Conservation (phyloP, 1,140 invertebrate genomes). For the Heliconius eleuchia region DNA sequence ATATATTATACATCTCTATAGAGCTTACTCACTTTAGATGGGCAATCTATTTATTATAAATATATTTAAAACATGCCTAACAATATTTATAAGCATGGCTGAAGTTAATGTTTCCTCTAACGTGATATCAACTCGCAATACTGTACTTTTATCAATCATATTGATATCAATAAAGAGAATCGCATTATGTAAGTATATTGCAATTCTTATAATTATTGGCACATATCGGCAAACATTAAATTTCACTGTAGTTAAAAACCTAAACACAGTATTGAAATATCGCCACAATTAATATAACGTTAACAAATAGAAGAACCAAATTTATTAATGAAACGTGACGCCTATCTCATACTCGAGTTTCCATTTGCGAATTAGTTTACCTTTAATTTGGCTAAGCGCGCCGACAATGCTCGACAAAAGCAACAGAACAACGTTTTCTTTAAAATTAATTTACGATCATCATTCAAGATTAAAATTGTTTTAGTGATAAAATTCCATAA, state of each 20-base stretch:
- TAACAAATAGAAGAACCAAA: constrained; percentile 34
- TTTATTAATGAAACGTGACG: constrained; percentile 47
- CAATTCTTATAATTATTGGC: too few relatives aligned
- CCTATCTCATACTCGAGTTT: constrained; percentile 38
- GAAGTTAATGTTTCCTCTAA: too few relatives aligned
- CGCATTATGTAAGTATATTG: too few relatives aligned
- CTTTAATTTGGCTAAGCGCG: constrained; percentile 68
- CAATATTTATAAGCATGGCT: too few relatives aligned
- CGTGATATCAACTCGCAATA: too few relatives aligned
- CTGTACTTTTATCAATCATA: too few relatives aligned
- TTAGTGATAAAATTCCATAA: neutral
- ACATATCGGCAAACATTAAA: too few relatives aligned
- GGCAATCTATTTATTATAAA: too few relatives aligned
- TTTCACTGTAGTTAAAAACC: neutral
- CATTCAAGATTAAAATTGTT: constrained; percentile 37
- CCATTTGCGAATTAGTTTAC: constrained; percentile 69
- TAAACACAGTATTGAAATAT: neutral
- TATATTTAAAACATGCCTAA: too few relatives aligned
- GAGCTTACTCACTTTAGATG: too few relatives aligned
- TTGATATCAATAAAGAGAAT: too few relatives aligned
- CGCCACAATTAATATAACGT: constrained; percentile 23
- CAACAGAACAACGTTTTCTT: constrained; percentile 38
- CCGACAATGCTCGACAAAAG: constrained; percentile 52
- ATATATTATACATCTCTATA: too few relatives aligned
- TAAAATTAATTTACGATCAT: constrained; percentile 59